Evolutionary conservation across 2,797 vertebrate genomes (phyloP).

Genomic region (Pseudopleuronectes americanus): DNA sequence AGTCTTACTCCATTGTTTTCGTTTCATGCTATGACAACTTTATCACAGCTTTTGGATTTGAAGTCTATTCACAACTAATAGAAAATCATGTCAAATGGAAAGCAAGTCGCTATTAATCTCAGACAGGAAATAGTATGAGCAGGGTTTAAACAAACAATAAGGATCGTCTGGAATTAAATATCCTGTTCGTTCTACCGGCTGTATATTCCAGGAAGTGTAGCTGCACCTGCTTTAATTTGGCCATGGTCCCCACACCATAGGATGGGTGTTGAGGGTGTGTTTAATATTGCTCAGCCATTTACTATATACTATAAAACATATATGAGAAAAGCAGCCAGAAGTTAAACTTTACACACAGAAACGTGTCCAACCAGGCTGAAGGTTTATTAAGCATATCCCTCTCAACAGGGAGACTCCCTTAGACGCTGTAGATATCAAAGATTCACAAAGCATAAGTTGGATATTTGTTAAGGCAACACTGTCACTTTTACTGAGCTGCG

Average conservation of each 20-base stretch:
- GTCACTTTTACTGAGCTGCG: too few species aligned
- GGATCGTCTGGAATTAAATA: conserved; percentile 31
- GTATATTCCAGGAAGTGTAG: conserved; percentile 41
- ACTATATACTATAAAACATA: conserved; percentile 28
- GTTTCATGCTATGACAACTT: background rate
- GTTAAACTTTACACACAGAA: conserved; percentile 13
- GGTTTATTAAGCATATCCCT: background rate
- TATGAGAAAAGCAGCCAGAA: conserved; percentile 13
- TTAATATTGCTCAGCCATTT: conserved; percentile 36
- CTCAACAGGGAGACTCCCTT: background rate
- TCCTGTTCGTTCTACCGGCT: conserved; percentile 11
- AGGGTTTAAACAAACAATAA: conserved; percentile 24
- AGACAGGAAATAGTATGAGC: conserved; percentile 15
- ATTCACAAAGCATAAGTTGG: too few species aligned
- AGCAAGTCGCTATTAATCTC: conserved; percentile 18
- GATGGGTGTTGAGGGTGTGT: conserved; percentile 1
- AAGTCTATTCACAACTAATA: background rate
- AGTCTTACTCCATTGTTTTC: too few species aligned
- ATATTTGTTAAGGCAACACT: too few species aligned
- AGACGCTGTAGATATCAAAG: background rate
- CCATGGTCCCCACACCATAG: conserved; percentile 2
- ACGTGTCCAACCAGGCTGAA: background rate
- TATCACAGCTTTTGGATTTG: background rate
- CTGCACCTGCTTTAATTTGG: conserved; percentile 32
- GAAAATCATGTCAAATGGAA: conserved; percentile 3